Evolutionary conservation across 2,797 vertebrate species (phyloP).

Genomic region (Sylvia borin): DNA sequence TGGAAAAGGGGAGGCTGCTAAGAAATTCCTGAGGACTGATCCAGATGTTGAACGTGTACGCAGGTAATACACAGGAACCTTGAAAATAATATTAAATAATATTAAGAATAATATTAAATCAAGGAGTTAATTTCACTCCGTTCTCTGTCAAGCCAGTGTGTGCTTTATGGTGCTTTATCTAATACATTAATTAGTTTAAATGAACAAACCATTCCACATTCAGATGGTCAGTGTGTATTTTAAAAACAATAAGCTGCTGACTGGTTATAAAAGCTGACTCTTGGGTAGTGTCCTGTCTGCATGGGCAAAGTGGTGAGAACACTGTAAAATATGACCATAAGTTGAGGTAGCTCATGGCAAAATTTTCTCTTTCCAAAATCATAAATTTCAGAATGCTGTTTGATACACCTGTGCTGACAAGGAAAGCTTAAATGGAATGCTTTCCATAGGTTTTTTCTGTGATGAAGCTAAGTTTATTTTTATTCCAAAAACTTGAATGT

Average conservation of each 20-base stretch:
- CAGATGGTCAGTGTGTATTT: background rate
- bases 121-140: background rate
- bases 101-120: background rate
- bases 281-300: background rate
- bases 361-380: background rate
- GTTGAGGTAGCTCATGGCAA: background rate
- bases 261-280: background rate
- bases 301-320: background rate
- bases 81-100: background rate
- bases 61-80: constrained; percentile 74
- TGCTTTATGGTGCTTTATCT: background rate
- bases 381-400: background rate
- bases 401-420: background rate
- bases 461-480: background rate
- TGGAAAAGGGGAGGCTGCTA: constrained; percentile 74
- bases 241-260: background rate
- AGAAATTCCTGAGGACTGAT: constrained; percentile 79
- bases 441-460: background rate
- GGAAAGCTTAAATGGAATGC: background rate
- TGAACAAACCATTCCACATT: background rate
- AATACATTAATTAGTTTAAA: background rate
- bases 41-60: constrained; percentile 85
- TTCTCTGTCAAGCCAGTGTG: background rate
- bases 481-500: background rate
- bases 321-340: background rate